A percentile compares a stretch with the other conserved stretches of the same genome.
Conservation (phyloP, 2,113 vertebrate genomes). For the Polyodon spathula region DNA sequence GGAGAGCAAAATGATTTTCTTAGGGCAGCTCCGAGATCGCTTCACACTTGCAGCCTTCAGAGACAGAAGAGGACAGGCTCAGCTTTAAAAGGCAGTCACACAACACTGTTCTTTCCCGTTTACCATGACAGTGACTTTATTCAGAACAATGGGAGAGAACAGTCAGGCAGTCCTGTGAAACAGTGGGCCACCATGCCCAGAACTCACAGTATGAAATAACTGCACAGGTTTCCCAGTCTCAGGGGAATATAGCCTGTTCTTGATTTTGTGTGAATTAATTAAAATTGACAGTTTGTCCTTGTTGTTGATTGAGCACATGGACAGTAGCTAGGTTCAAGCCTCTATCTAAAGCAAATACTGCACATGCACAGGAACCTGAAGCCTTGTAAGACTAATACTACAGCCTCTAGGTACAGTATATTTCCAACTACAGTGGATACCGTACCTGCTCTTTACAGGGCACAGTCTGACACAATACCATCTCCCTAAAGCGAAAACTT, state of each 20-base stretch:
- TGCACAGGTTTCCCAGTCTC: not conserved
- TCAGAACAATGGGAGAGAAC: slow-evolving; percentile 22
- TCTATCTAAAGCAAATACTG: not conserved
- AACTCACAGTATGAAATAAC: not conserved
- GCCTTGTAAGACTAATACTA: not conserved
- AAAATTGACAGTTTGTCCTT: not conserved
- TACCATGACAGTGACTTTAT: slow-evolving; percentile 20
- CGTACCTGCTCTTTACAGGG: slow-evolving; percentile 50
- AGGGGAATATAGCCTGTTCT: not conserved
- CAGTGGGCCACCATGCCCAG: no score
- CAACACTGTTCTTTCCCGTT: not conserved
- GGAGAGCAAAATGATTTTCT: slow-evolving; percentile 93
- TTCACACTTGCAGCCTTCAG: slow-evolving; percentile 73
- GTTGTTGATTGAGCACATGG: not conserved
- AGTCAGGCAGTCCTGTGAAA: not conserved
- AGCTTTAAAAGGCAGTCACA: slow-evolving; percentile 5
- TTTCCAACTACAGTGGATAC: not conserved
- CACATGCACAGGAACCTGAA: not conserved
- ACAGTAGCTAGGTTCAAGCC: not conserved
- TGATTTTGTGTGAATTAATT: not conserved
- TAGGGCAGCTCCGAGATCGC: slow-evolving; percentile 83
- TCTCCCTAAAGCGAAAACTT: slow-evolving; percentile 58
- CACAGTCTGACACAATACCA: slow-evolving; percentile 49
- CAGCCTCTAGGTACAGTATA: not conserved
- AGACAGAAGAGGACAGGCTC: slow-evolving; percentile 31